Percentiles rank a stretch among this genome's conserved stretches.
phyloP scores from a whole-genome alignment of 92 coral and sea anemone genomes.

The Epizoanthus scotinus region DNA sequence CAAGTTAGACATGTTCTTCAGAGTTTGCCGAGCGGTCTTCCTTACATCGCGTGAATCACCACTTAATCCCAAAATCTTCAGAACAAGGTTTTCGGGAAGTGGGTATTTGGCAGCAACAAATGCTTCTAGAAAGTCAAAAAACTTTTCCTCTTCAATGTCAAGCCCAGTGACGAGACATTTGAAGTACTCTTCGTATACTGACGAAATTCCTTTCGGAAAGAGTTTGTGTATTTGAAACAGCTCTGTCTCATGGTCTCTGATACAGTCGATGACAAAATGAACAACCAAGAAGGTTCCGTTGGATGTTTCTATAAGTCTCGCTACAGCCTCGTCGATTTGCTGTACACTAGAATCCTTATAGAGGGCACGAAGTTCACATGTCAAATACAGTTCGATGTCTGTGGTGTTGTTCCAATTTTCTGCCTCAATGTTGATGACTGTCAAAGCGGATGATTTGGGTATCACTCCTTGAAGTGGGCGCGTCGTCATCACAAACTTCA shows the following conservation, averaged over 20 bases:
- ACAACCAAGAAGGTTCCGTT: slow-evolving; percentile 29
- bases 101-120: slow-evolving; percentile 26
- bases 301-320: slow-evolving; percentile 4
- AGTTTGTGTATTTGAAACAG: slow-evolving; percentile 16
- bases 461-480: slow-evolving; percentile 20
- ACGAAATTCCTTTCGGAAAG: slow-evolving; percentile 30
- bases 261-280: slow-evolving; percentile 16
- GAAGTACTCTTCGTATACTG: slow-evolving; percentile 34
- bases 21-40: slow-evolving; percentile 13
- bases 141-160: slow-evolving; percentile 10
- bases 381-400: slow-evolving; percentile 26
- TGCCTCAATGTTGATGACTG: slow-evolving; percentile 13
- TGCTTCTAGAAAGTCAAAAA: slow-evolving; percentile 23
- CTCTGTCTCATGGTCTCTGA: neutral
- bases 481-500: slow-evolving; percentile 13
- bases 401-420: slow-evolving; percentile 7
- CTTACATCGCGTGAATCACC: slow-evolving; percentile 18
- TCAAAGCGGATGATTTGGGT: neutral
- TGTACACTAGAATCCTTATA: slow-evolving; percentile 8
- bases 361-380: neutral
- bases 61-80: slow-evolving; percentile 7
- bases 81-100: slow-evolving; percentile 34
- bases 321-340: slow-evolving; percentile 22
- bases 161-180: slow-evolving; percentile 11
- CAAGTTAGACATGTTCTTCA: slow-evolving; percentile 20